phyloP scores from a whole-genome alignment of 2,113 vertebrate genomes.

The Catharus bicknelli region DNA sequence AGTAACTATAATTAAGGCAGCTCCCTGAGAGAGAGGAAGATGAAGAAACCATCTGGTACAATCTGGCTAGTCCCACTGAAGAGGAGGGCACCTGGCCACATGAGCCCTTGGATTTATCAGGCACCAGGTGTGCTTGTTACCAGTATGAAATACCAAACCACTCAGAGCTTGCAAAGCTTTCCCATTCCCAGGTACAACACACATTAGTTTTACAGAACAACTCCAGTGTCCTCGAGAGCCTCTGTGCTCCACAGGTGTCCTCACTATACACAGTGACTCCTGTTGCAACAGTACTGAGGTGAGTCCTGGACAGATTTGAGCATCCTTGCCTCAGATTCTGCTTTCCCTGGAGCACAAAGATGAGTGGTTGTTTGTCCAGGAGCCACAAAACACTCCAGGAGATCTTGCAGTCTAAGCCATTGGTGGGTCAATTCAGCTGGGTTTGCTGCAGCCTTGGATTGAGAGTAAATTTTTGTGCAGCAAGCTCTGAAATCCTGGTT shows the following conservation, averaged over 20 bases:
- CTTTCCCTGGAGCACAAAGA: neutral
- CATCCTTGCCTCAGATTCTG: neutral
- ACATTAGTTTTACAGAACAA: neutral
- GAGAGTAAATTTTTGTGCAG: neutral
- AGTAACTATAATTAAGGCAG: neutral
- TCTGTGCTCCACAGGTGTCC: neutral
- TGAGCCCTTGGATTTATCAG: neutral
- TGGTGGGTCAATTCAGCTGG: neutral
- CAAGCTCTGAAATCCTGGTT: neutral
- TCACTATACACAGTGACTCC: rapidly evolving
- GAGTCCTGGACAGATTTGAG: neutral
- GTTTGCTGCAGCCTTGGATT: neutral
- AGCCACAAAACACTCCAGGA: neutral
- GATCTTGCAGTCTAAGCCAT: neutral
- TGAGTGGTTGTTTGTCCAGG: neutral
- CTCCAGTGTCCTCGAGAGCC: neutral
- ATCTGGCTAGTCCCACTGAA: neutral
- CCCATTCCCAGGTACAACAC: neutral
- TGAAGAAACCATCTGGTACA: neutral
- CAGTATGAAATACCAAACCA: neutral
- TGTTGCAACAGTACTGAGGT: neutral
- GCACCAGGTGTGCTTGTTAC: neutral
- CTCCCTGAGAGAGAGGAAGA: neutral
- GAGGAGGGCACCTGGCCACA: neutral
- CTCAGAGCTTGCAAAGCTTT: neutral